Evolutionary conservation across 1,140 invertebrate species (phyloP), one percentile per base, ranked within the genome.

Genomic region (Homalodisca vitripennis): DNA sequence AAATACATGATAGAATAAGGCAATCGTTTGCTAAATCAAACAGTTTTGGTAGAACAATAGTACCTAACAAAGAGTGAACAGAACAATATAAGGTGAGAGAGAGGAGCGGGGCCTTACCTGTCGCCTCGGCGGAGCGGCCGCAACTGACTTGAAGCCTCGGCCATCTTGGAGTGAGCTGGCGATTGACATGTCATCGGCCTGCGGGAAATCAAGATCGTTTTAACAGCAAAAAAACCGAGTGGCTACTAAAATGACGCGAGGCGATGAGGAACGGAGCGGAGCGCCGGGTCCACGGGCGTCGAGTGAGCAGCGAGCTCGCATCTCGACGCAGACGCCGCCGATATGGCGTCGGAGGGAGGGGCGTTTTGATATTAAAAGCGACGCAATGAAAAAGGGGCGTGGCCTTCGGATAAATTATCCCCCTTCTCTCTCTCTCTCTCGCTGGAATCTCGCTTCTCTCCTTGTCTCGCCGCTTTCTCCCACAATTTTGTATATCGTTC

Each of bases 381-480:
- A 66, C 63, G 63, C 63, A 31, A 66, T 66, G 63, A 66, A 46
- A 66, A 66, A 66, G 63, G 41, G 63, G 63, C 63, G 63, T 66
- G 63, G 63, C 41, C 22, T 34, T 66, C n/a, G n/a, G n/a, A 66
- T 41, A 66, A 66, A 66, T 46, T 32, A 60, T 60, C 27, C 63
- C 41, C 63, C 41, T 46, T 46, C 32, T 60, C 55, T 60, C 55
- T 60, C 24, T 60, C 51, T 17, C 24, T 10, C 51, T 12, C 51
- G 10, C 24, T 22, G 17, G 24, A 55, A 20, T 12, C 51, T 12
- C 62, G 22, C 24, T 27, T 66, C 63, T 66, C 34, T 46, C 32
- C 47, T 3, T 60, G 22, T 60, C 55, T 66, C 32, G 46, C 27
- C 32, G 13, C 6, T 64, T 46, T 27, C 62, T 34, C 1, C 29